phyloP scores from a whole-genome alignment of 1,140 invertebrate genomes.

The Heliconius congener region DNA sequence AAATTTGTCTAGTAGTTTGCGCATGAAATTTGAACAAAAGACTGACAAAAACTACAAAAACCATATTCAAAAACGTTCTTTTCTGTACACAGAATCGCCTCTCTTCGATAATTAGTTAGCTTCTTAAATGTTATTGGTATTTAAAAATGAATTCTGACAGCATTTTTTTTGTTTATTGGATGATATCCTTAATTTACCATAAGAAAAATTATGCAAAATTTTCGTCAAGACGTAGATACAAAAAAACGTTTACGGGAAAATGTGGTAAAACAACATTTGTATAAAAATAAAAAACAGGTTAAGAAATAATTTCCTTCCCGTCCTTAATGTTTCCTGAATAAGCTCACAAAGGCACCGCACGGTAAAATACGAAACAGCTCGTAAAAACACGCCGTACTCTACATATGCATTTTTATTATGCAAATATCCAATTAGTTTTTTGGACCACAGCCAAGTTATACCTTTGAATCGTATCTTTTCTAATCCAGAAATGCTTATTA shows the following conservation, averaged over 20 bases:
- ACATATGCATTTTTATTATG: constrained; percentile 15
- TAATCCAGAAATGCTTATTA: constrained; percentile 19
- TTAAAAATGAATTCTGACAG: too few species aligned
- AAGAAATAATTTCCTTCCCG: constrained; percentile 9
- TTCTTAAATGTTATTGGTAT: too few species aligned
- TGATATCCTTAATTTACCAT: too few species aligned
- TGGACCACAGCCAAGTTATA: constrained; percentile 19
- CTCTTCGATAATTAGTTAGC: too few species aligned
- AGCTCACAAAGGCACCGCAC: constrained; percentile 14
- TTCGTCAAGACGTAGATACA: not conserved
- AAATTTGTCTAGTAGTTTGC: too few species aligned
- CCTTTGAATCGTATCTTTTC: constrained; percentile 15
- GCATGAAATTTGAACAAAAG: too few species aligned
- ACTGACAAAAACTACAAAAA: too few species aligned
- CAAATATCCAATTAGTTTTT: constrained; percentile 28
- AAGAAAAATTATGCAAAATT: not conserved
- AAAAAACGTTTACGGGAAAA: not conserved
- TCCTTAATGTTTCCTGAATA: constrained; percentile 16
- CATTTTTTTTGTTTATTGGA: too few species aligned
- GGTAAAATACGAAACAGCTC: constrained; percentile 6
- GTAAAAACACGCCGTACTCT: constrained; percentile 9
- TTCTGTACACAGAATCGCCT: too few species aligned
- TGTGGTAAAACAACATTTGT: not conserved
- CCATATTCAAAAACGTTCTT: too few species aligned
- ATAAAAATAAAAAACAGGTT: not conserved